Evolutionary conservation across 2,797 vertebrate genomes (phyloP).

Genomic region (Silurus lanzhouensis): DNA sequence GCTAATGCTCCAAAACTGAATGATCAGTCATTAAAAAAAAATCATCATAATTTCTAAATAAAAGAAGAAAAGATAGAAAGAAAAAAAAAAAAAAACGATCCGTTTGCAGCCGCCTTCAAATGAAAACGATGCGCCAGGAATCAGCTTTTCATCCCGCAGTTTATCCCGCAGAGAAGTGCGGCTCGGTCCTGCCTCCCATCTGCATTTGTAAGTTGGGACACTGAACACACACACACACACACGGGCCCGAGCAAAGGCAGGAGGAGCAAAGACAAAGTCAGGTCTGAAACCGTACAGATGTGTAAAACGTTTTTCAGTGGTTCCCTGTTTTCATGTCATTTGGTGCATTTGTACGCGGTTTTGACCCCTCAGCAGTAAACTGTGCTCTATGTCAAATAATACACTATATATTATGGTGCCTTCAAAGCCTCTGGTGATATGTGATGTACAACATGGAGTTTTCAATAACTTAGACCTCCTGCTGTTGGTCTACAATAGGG

Average conservation of each 20-base stretch:
- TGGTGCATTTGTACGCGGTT: not conserved
- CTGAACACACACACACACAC: not conserved
- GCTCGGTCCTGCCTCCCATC: slow-evolving; percentile 64
- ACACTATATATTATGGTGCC: not conserved
- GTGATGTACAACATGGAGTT: not conserved
- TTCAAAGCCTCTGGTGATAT: not conserved
- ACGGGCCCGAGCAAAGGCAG: not conserved
- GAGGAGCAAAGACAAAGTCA: slow-evolving; percentile 24
- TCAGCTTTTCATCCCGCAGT: slow-evolving; percentile 55
- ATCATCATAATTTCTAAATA: not conserved
- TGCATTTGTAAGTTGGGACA: slow-evolving; percentile 74
- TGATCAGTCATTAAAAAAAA: not conserved
- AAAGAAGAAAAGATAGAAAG: not conserved
- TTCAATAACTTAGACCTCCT: too few species aligned
- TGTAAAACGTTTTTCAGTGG: not conserved
- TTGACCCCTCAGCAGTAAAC: not conserved
- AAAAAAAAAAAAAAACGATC: not conserved
- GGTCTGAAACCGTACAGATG: not conserved
- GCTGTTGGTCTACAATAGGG: not conserved
- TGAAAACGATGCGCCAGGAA: not conserved
- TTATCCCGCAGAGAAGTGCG: slow-evolving; percentile 56
- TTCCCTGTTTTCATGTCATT: not conserved
- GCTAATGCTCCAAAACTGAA: not conserved
- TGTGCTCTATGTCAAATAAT: not conserved
- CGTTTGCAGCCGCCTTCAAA: not conserved